Base-by-base conservation (phyloP, 2,888 invertebrate genomes). In the Rhamphomyia laevipes region DNA sequence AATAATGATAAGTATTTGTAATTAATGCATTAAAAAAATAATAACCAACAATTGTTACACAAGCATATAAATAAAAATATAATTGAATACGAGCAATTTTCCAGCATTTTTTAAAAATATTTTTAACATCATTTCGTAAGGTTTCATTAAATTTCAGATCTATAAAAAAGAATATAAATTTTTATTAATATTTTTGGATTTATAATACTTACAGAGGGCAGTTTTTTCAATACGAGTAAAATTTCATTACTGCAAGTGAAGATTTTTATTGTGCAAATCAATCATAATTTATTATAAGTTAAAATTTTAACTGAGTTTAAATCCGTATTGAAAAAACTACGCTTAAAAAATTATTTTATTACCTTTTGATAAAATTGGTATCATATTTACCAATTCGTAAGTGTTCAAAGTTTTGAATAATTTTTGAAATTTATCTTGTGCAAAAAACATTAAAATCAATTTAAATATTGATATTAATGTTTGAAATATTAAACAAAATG, bases 81-180 rank as follows among this genome's bases (percentile, higher is more conserved):
- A 63, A 50, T 47, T 64, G 64, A 2, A 53, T 53, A 7, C 59
- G 58, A 11, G 56, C 60, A 37, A 51, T 56, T 27, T 49, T 56
- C 65, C 65, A 66, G 7, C 53, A 53, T 1, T 51, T 27, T n/a
- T 58, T 52, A 51, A 65, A 57, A 30, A 58, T 61, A 1, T 38
- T 16, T 18, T 57, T 48, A 15, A 61, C 58, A 18, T 60, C 55
- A n/a, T 51, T 45, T 5, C 59, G 58, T 4, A 67, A 43, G 4
- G 49, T 45, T 13, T 52, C 27, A 0, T 52, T 51, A 15, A 61
- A 50, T 3, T 58, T 51, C 11, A 62, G 54, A 55, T 60, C 65
- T 65, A 23, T 5, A 46, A 15, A 5, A 5, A 17, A 13, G 44
- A 17, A 30, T n/a, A 18, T 15, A 38, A 2, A 38, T n/a, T 23